These are phyloP conservation scores for Tarsius wallacei DNA, from an alignment of 2,797 vertebrate genomes.

Conservation along the genomic window DNA sequence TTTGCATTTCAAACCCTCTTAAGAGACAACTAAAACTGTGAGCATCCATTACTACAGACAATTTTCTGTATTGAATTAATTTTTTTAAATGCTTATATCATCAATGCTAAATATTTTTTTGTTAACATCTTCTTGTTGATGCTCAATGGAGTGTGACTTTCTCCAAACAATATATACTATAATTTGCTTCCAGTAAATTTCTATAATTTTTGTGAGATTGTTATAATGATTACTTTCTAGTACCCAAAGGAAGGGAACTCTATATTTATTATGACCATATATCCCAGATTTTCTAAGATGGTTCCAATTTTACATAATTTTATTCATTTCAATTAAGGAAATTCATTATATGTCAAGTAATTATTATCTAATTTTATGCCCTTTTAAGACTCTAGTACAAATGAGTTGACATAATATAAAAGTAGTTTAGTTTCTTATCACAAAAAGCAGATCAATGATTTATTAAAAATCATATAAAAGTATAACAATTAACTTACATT, in stretches of 20 bases:
- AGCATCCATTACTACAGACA: neutral
- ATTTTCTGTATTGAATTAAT: neutral
- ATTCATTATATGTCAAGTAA: conserved; percentile 65
- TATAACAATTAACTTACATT: neutral
- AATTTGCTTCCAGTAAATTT: conserved; percentile 48
- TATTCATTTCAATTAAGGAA: conserved; percentile 72
- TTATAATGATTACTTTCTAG: conserved; percentile 1
- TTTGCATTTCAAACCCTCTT: neutral
- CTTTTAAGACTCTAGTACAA: conserved; percentile 60
- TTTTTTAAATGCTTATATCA: neutral
- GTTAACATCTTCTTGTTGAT: neutral
- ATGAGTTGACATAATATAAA: conserved; percentile 60
- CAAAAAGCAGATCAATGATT: conserved; percentile 57
- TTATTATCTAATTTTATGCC: conserved; percentile 70
- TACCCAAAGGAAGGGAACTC: conserved; percentile 19
- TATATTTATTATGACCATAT: conserved; percentile 64
- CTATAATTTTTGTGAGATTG: conserved; percentile 28
- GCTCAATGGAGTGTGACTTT: neutral
- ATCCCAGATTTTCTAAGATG: conserved; percentile 66
- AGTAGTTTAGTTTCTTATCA: conserved; percentile 48
- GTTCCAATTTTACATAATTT: conserved; percentile 66
- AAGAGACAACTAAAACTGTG: neutral
- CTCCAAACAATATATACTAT: neutral
- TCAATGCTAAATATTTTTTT: neutral
- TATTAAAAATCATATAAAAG: conserved; percentile 13